These are phyloP conservation scores for Lacerta bilineata DNA, from an alignment of 2,797 vertebrate species.

Conservation along the genomic window DNA sequence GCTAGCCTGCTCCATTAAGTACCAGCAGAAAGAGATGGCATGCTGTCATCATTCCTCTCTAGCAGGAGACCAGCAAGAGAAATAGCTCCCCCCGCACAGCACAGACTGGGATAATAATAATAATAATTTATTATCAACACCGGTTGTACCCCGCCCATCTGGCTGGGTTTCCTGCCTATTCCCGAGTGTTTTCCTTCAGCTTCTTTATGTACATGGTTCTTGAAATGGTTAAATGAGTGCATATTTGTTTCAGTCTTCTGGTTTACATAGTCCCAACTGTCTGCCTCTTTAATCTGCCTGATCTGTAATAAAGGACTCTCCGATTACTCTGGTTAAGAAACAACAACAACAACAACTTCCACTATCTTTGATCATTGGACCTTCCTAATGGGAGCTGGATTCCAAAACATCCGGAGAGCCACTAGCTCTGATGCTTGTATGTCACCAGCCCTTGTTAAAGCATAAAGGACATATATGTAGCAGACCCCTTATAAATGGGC, in stretches of 20 bases:
- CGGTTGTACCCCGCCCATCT: too few relatives aligned
- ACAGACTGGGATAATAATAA: too few relatives aligned
- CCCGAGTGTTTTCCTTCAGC: conserved; percentile 46
- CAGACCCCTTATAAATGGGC: too few relatives aligned
- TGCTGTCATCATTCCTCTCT: conserved; percentile 33
- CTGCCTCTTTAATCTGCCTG: conserved; percentile 39
- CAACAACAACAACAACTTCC: too few relatives aligned
- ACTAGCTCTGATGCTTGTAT: too few relatives aligned
- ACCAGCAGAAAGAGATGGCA: background rate
- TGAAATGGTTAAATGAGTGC: conserved; percentile 68
- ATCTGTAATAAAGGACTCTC: conserved; percentile 57
- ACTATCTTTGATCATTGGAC: too few relatives aligned
- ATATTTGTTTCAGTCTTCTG: background rate
- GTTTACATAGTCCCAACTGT: conserved; percentile 67
- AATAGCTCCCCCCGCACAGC: conserved; percentile 6
- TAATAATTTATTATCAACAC: too few relatives aligned
- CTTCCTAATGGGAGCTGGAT: too few relatives aligned
- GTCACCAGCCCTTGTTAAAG: too few relatives aligned
- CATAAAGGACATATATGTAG: too few relatives aligned
- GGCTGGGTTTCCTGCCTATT: background rate
- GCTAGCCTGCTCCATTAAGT: conserved; percentile 14
- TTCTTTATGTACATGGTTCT: conserved; percentile 64
- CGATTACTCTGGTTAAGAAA: background rate
- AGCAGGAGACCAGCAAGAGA: background rate
- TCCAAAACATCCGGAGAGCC: too few relatives aligned